These are phyloP conservation scores for Chaetodon trifascialis DNA, from an alignment of 2,113 vertebrate species.

Conservation along the genomic window DNA sequence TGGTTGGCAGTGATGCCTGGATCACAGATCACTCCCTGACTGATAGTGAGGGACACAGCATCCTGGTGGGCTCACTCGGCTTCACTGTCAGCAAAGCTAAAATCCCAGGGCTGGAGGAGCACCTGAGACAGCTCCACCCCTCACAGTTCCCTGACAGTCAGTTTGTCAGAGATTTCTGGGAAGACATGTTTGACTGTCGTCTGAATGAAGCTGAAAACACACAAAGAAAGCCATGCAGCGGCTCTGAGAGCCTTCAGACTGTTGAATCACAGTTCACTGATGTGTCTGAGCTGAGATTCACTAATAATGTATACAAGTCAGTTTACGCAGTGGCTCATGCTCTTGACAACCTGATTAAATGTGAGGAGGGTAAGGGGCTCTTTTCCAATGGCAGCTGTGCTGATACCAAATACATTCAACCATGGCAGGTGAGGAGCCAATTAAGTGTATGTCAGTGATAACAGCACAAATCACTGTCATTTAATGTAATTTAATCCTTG, in stretches of 20 bases:
- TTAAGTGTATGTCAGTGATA: neutral
- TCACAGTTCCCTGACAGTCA: conserved; percentile 79
- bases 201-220: conserved; percentile 38
- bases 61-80: conserved; percentile 81
- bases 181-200: conserved; percentile 80
- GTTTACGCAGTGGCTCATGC: conserved; percentile 84
- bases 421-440: conserved; percentile 78
- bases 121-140: conserved; percentile 78
- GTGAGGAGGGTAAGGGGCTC: conserved; percentile 50
- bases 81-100: conserved; percentile 77
- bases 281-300: conserved; percentile 79
- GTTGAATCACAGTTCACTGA: conserved; percentile 79
- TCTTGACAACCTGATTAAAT: conserved; percentile 78
- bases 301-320: conserved; percentile 84
- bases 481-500: neutral
- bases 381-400: conserved; percentile 68
- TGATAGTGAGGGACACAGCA: conserved; percentile 63
- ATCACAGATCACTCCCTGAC: conserved; percentile 82
- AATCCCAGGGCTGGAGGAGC: conserved; percentile 78
- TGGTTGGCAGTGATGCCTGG: conserved; percentile 87
- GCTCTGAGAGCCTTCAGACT: conserved; percentile 75
- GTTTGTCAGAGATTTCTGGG: conserved; percentile 85
- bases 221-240: conserved; percentile 69
- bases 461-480: neutral
- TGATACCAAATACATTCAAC: conserved; percentile 67